Percentiles rank a stretch among this genome's conserved stretches.
phyloP scores from a whole-genome alignment of 1,140 invertebrate species.

The Cyrtorhinus lividipennis region DNA sequence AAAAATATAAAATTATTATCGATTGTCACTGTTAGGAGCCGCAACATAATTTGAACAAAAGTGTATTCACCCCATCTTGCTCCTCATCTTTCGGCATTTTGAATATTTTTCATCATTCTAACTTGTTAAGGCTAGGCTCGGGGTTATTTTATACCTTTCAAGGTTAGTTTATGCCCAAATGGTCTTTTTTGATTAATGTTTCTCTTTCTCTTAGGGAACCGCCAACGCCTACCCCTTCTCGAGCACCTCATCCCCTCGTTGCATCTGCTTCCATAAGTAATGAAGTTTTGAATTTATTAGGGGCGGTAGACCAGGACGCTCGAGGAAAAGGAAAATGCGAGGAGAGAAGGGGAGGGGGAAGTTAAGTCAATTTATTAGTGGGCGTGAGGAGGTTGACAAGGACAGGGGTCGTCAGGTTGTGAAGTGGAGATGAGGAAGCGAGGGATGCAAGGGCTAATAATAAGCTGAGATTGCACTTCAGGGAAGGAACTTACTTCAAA shows the following conservation, averaged over 20 bases:
- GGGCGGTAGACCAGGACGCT: background rate
- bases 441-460: background rate
- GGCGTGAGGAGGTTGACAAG: background rate
- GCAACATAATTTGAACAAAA: no score
- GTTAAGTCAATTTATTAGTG: background rate
- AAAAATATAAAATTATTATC: no score
- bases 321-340: no score
- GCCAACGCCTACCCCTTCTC: background rate
- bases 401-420: no score
- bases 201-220: background rate
- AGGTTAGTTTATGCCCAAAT: background rate
- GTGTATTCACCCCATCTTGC: no score
- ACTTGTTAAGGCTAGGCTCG: no score
- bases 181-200: background rate
- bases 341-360: background rate
- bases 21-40: no score
- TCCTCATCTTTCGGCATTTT: no score
- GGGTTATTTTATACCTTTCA: background rate
- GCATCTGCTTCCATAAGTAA: background rate
- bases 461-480: background rate
- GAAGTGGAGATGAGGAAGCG: no score
- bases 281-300: background rate
- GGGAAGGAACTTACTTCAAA: no score
- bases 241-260: background rate
- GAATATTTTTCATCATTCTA: no score